Conservation (phyloP, 2,113 vertebrate species). For the Ctenomys sociabilis region DNA sequence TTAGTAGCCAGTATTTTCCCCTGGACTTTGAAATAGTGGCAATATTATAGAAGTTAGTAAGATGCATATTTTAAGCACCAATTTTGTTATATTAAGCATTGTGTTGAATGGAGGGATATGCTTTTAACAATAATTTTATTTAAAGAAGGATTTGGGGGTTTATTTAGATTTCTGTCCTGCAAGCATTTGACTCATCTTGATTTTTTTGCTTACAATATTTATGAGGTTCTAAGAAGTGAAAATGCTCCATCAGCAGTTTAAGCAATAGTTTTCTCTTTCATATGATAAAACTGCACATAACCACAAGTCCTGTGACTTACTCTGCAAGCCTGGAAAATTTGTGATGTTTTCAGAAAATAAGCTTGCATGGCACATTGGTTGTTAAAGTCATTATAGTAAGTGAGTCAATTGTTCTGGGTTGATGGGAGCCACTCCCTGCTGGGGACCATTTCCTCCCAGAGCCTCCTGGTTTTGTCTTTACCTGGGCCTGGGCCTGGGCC, state of each 20-base stretch:
- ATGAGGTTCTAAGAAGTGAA: slow-evolving; percentile 47
- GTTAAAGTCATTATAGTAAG: background rate
- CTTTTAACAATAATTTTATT: slow-evolving; percentile 34
- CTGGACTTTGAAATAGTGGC: background rate
- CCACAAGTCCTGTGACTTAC: background rate
- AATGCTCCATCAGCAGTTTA: slow-evolving; percentile 16
- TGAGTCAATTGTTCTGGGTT: background rate
- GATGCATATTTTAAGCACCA: background rate
- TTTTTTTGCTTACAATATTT: slow-evolving; percentile 64
- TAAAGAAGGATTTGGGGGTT: slow-evolving; percentile 7
- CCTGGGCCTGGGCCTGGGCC: rapidly evolving
- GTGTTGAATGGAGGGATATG: background rate
- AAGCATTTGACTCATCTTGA: slow-evolving; percentile 37
- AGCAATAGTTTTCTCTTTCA: slow-evolving; percentile 56
- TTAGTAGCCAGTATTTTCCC: background rate
- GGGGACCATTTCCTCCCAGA: rapidly evolving
- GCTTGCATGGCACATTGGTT: slow-evolving; percentile 20
- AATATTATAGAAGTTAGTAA: background rate
- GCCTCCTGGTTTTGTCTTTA: too few species aligned
- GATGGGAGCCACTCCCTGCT: rapidly evolving
- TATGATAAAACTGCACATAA: background rate
- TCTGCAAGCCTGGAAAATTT: slow-evolving; percentile 13
- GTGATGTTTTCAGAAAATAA: slow-evolving; percentile 37
- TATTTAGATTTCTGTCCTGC: slow-evolving; percentile 1
- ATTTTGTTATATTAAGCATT: slow-evolving; percentile 17